phyloP scores from a whole-genome alignment of 2,113 vertebrate genomes.

The Calypte anna region DNA sequence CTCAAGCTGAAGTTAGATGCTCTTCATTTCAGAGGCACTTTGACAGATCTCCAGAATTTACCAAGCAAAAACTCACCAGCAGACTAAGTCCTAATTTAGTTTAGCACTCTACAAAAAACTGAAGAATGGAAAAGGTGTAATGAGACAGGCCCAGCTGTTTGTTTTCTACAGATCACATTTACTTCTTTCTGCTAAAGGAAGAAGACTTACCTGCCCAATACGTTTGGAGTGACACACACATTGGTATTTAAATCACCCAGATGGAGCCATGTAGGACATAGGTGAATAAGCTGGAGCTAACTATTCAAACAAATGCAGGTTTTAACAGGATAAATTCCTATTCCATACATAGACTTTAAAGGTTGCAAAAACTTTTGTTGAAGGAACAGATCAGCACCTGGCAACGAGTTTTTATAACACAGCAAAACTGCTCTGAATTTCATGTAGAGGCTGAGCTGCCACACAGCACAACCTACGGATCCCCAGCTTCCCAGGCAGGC shows the following conservation, averaged over 20 bases:
- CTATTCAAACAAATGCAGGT: conserved; percentile 26
- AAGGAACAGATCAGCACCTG: conserved; percentile 12
- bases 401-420: not conserved
- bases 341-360: not conserved
- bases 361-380: conserved; percentile 1
- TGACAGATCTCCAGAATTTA: not conserved
- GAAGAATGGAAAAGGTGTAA: not conserved
- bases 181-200: not conserved
- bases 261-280: conserved; percentile 44
- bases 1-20: not conserved
- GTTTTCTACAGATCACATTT: not conserved
- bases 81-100: not conserved
- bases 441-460: not conserved
- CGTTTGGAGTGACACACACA: conserved; percentile 42
- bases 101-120: not conserved
- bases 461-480: not conserved
- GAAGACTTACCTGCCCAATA: not conserved
- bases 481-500: not conserved
- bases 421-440: not conserved
- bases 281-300: conserved; percentile 6
- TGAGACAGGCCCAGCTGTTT: not conserved
- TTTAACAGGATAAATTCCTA: conserved; percentile 39
- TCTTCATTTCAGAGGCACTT: not conserved
- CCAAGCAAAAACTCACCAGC: not conserved
- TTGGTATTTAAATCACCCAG: conserved; percentile 28